These are phyloP conservation scores for Papilio xuthus DNA, from an alignment of 1,140 invertebrate species.

Conservation along the genomic window DNA sequence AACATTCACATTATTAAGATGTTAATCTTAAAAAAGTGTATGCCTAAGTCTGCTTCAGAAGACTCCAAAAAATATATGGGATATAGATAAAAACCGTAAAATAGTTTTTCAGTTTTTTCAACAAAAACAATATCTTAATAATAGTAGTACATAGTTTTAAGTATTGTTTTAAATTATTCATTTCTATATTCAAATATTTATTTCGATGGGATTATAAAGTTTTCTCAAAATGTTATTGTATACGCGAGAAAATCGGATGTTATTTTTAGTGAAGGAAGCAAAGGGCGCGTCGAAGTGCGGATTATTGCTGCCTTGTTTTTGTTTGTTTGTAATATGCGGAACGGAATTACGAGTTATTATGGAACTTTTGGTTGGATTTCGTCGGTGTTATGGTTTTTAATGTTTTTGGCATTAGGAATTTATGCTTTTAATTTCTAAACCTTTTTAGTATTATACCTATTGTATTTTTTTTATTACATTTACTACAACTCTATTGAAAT, in stretches of 20 bases:
- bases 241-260: background rate
- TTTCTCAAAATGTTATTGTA: background rate
- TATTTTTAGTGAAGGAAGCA: background rate
- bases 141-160: too few species aligned
- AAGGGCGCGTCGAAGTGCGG: conserved; percentile 28
- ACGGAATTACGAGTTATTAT: conserved; percentile 28
- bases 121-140: too few species aligned
- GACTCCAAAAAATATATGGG: too few species aligned
- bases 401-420: background rate
- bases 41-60: too few species aligned
- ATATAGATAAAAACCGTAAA: too few species aligned
- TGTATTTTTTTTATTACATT: background rate
- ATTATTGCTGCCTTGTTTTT: conserved; percentile 34
- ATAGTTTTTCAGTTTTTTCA: too few species aligned
- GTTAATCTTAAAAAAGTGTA: too few species aligned
- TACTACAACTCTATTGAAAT: background rate
- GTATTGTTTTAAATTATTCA: too few species aligned
- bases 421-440: background rate
- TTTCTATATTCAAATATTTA: too few species aligned
- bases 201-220: background rate
- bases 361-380: conserved; percentile 1
- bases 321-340: conserved; percentile 36
- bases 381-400: conserved; percentile 16
- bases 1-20: too few species aligned
- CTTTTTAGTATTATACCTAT: background rate